Evolutionary conservation across 1,140 invertebrate species (phyloP), one percentile per base, ranked within the genome.

Genomic region (Drosophila pseudoobscura): DNA sequence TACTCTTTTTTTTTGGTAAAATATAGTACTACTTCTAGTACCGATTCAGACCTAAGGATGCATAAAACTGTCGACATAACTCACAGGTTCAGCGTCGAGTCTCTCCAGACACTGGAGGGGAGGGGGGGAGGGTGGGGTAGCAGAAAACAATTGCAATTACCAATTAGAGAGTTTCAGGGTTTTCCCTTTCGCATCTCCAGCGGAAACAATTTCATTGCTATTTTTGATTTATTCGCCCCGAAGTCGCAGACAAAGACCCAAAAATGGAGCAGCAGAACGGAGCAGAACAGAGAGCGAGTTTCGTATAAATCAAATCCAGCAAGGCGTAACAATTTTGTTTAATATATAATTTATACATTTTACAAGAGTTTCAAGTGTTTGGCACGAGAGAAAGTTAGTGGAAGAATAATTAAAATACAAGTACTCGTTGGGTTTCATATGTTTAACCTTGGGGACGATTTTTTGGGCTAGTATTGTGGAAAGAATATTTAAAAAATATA

Each of bases 171-270:
- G 70, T 84, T 83, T 56, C 47, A 43, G 22, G 57, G 57, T 51
- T 31, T 65, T 52, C 46, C 15, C 13, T 65, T 63, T 3, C 26
- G 13, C 24, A 45, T 50, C 55, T 65, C 60, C 46, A 56, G 56
- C 62, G 79, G 60, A 83, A 83, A 70, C 53, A 71, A 70, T 82
- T 78, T 82, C 65, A 83, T 82, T 75, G 64, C 79, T 45, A 62
- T 78, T 83, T 75, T 49, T 82, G 70, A 82, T 82, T 82, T 82
- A 82, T 82, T 59, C n/a, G 3, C 35, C 11, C 9, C 7, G 26
- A 56, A 69, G 51, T 69, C 50, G 70, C 51, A 73, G 53, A 31
- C 45, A 52, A 20, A 60, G 26, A 65, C 26, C 4, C 24, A 24
- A 41, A 61, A 60, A 44, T 17, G 9, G 47, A 22, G 35, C 35